Percentiles rank a stretch among this genome's conserved stretches.
Evolutionary conservation across 53 echinoderm and acorn worm genomes (phyloP).

Genomic region (Antedon mediterranea): DNA sequence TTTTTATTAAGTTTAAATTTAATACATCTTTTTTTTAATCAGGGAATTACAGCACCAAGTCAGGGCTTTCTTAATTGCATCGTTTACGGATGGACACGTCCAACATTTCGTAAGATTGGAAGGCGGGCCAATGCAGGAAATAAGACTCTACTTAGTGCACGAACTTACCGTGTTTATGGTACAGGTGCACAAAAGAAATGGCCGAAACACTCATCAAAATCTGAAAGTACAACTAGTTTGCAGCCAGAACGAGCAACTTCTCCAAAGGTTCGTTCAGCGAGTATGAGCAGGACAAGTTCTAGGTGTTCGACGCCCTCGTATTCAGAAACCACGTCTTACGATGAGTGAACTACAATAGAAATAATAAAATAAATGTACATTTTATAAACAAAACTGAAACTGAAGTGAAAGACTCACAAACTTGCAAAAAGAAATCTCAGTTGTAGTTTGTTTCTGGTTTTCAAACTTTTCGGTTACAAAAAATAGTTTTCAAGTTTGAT

Average conservation of each 20-base stretch:
- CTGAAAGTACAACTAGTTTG: not conserved
- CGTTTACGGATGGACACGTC: constrained; percentile 35
- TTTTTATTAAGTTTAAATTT: not conserved
- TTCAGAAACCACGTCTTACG: not conserved
- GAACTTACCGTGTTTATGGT: constrained; percentile 28
- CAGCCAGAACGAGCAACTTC: not conserved
- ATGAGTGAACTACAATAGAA: not conserved
- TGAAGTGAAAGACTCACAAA: too few species aligned
- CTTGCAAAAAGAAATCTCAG: too few species aligned
- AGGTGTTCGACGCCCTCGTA: not conserved
- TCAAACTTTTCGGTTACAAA: too few species aligned
- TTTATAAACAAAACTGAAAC: too few species aligned
- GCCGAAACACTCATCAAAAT: not conserved
- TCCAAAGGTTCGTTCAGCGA: not conserved
- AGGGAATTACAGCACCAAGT: constrained; percentile 46
- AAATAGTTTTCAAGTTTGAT: too few species aligned
- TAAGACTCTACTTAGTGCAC: constrained; percentile 4
- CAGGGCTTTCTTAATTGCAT: constrained; percentile 42
- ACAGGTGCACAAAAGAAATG: not conserved
- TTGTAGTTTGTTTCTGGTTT: too few species aligned
- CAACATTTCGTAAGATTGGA: constrained; percentile 27
- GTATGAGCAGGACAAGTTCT: not conserved
- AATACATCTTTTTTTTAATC: not conserved
- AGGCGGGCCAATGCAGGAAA: constrained; percentile 1
- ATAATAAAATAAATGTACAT: too few species aligned